Evolutionary conservation across 2,888 invertebrate species (phyloP), one percentile per base, ranked within the genome.

Genomic region (Plagodis pulveraria): DNA sequence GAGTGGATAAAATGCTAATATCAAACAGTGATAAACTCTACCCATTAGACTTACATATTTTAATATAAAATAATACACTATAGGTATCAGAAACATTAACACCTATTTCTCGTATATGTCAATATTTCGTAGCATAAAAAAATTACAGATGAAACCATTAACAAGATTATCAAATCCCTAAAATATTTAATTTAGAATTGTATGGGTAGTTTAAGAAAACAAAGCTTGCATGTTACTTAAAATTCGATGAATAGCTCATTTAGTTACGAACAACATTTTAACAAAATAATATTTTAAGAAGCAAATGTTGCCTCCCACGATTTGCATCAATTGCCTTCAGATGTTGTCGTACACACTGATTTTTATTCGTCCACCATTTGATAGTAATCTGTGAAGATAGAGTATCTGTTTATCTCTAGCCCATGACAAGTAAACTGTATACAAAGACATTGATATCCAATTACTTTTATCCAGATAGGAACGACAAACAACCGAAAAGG

Each of bases 241-340:
- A 87, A 84, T 80, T 87, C 83, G 87, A 87, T 86, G 83, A 75
- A 76, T 76, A 72, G 71, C 74, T 74, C 78, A 78, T 83, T 82
- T 80, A 85, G 84, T 87, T 87, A 83, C 74, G 67, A 69, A 70
- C 74, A 72, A 71, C 76, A 66, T 82, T 82, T 82, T 77, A 80
- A 78, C 81, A 83, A 84, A 81, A 72, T 77, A 82, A 10, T 40
- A 81, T 82, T 75, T 68, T 66, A 76, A 74, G 72, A 70, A 77
- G 76, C 75, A 72, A 74, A 76, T 71, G 69, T 67, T 60, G 65
- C 81, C 82, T 77, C 79, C 80, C 78, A 81, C 81, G 74, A 76
- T 80, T 80, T 74, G 74, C 74, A 73, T 77, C 72, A 49, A 66
- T 62, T 66, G 62, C 64, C 66, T 71, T 73, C 65, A 69, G 66